A percentile compares a stretch with the other conserved stretches of the same genome.
These are phyloP conservation scores for Neodiprion lecontei DNA, from an alignment of 1,140 invertebrate genomes.

Conservation along the genomic window DNA sequence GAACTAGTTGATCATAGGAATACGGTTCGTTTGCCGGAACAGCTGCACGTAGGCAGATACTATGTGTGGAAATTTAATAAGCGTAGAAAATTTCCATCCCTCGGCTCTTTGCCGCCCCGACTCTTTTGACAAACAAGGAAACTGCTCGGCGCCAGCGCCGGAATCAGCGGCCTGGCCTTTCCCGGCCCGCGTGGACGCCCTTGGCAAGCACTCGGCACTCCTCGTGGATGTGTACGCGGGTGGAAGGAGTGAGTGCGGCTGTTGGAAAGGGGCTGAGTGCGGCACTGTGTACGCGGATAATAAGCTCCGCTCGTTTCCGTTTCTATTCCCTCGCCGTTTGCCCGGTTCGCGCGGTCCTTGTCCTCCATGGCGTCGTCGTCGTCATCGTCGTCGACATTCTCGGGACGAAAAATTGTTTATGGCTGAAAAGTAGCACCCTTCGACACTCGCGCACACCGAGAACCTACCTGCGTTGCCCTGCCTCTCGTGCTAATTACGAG, in stretches of 20 bases:
- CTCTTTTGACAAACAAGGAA: conserved; percentile 1
- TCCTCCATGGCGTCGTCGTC: no score
- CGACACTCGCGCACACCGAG: no score
- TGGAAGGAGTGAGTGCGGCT: no score
- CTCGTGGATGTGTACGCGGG: neutral
- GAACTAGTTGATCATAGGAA: no score
- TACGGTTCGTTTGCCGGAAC: no score
- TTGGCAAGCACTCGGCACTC: neutral
- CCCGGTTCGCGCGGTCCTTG: no score
- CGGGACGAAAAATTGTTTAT: no score
- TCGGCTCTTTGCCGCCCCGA: neutral
- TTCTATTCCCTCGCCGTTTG: no score
- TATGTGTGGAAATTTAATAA: neutral
- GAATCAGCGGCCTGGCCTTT: neutral
- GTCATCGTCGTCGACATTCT: no score
- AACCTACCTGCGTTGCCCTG: no score
- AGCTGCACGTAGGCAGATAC: no score
- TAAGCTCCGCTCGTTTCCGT: neutral
- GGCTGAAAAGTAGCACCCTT: no score
- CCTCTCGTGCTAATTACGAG: neutral
- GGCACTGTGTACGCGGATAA: neutral
- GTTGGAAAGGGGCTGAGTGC: neutral
- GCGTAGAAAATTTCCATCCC: neutral
- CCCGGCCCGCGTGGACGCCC: neutral
- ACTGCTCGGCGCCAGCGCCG: neutral